These are phyloP conservation scores for Echinarachnius parma DNA, from an alignment of 53 echinoderm and acorn worm genomes.

Conservation along the genomic window DNA sequence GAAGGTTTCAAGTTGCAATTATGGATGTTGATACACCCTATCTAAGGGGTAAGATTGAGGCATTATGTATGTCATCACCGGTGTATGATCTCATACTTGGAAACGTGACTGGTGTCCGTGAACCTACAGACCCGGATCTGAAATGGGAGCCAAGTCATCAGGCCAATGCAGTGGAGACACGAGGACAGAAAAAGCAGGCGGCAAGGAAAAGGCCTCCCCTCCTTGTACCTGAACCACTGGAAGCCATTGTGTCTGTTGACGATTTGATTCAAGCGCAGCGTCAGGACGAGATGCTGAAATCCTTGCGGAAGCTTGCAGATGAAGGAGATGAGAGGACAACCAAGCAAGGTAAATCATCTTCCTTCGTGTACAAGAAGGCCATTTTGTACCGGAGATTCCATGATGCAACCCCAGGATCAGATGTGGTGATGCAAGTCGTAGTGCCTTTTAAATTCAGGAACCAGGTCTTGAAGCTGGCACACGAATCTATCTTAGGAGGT, in stretches of 20 bases:
- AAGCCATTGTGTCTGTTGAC: constrained; percentile 10
- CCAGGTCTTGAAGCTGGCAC: constrained; percentile 33
- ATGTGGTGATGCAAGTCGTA: constrained; percentile 27
- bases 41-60: too few relatives aligned
- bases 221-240: constrained; percentile 17
- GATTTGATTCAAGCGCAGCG: constrained; percentile 10
- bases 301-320: not conserved
- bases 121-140: not conserved
- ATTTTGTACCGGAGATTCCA: not conserved
- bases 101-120: not conserved
- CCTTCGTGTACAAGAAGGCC: not conserved
- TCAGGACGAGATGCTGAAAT: constrained; percentile 10
- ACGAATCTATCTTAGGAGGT: too few relatives aligned
- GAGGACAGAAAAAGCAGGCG: constrained; percentile 28
- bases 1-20: not conserved
- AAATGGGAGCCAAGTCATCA: constrained; percentile 21
- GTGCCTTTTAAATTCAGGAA: constrained; percentile 26
- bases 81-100: too few relatives aligned
- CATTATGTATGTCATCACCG: too few relatives aligned
- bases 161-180: constrained; percentile 18
- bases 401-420: constrained; percentile 14
- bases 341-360: constrained; percentile 7
- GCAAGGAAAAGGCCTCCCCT: not conserved
- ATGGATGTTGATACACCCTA: too few relatives aligned
- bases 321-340: not conserved